These are phyloP conservation scores for Camelus bactrianus DNA, from an alignment of 2,113 vertebrate species.

Conservation along the genomic window DNA sequence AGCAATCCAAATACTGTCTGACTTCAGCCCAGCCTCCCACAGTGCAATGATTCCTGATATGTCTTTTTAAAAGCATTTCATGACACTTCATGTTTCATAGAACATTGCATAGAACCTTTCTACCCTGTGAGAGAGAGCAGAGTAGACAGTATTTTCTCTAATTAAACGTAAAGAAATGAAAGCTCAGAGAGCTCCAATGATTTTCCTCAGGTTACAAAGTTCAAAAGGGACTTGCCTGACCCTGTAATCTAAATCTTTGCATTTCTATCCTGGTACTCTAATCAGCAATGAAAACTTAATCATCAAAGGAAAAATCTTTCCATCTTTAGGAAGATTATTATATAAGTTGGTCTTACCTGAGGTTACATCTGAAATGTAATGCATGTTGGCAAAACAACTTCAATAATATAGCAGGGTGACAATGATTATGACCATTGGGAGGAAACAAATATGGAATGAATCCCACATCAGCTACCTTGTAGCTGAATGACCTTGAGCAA, in stretches of 20 bases:
- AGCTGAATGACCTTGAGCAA: background rate
- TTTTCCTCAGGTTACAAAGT: background rate
- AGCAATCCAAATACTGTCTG: constrained; percentile 36
- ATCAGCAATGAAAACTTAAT: constrained; percentile 18
- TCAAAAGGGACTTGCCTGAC: background rate
- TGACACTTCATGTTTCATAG: constrained; percentile 12
- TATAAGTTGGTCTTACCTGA: background rate
- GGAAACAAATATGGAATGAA: background rate
- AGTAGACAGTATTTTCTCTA: constrained; percentile 24
- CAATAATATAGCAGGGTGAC: background rate
- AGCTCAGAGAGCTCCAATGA: background rate
- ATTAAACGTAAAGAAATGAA: constrained; percentile 58
- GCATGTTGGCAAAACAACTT: background rate
- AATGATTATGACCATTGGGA: background rate
- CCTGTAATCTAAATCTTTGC: background rate
- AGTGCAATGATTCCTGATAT: background rate
- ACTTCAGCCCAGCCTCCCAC: background rate
- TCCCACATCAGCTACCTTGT: background rate
- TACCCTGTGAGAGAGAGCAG: constrained; percentile 4
- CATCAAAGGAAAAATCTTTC: background rate
- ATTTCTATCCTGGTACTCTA: background rate
- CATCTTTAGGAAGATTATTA: constrained; percentile 14
- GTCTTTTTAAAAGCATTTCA: background rate
- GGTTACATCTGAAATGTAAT: constrained; percentile 19
- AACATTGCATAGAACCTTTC: too few relatives aligned